Evolutionary conservation across 1,140 invertebrate species (phyloP).

Genomic region (Ceratosolen fusciceps): DNA sequence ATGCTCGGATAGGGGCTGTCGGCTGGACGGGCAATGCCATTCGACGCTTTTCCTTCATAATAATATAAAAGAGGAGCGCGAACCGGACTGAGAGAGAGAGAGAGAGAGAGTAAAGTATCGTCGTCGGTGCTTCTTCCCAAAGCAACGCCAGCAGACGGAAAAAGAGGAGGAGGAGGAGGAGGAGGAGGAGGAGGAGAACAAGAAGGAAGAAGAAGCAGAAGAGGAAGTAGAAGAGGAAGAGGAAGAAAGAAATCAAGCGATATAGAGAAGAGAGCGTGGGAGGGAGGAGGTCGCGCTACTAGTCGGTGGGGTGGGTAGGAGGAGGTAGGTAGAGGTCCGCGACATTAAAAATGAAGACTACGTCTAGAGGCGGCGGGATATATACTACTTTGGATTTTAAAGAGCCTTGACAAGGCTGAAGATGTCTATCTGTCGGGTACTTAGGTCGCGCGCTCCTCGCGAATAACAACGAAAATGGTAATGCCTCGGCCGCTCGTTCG

Average conservation of each 20-base stretch:
- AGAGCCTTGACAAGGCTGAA: conserved; percentile 68
- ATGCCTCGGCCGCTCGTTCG: conserved; percentile 59
- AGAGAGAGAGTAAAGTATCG: no score
- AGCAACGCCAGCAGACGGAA: no score
- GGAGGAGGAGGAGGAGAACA: background rate
- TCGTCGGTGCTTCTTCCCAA: no score
- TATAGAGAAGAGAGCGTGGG: background rate
- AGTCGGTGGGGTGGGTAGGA: no score
- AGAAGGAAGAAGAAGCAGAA: no score
- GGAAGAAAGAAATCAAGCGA: conserved; percentile 35
- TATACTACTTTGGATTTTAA: conserved; percentile 65
- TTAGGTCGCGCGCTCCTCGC: conserved; percentile 55
- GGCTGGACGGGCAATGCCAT: no score
- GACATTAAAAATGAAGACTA: conserved; percentile 61
- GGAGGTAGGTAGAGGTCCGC: conserved; percentile 19
- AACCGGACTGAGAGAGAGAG: no score
- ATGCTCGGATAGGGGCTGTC: no score
- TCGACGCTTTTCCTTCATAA: no score
- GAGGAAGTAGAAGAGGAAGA: no score
- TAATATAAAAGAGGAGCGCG: no score
- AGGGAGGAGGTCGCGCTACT: background rate
- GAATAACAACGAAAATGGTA: conserved; percentile 60
- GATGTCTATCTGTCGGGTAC: conserved; percentile 69
- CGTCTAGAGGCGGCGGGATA: conserved; percentile 48
- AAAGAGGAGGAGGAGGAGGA: no score